phyloP scores from a whole-genome alignment of 2,113 vertebrate species.

The Myotis brandtii region DNA sequence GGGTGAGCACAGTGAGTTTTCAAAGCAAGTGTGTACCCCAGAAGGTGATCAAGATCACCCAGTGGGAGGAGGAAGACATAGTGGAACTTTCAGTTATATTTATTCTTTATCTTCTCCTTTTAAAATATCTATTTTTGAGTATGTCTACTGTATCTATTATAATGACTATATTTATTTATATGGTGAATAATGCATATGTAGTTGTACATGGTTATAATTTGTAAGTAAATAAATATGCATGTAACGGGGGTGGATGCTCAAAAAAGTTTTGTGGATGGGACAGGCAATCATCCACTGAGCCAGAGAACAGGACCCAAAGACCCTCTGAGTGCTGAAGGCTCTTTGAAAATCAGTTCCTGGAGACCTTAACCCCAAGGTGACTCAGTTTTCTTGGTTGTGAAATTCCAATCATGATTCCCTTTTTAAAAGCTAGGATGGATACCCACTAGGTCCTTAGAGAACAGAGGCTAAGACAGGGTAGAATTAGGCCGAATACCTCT shows the following conservation, averaged over 20 bases:
- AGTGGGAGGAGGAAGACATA: background rate
- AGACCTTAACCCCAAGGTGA: background rate
- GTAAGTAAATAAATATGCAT: constrained; percentile 70
- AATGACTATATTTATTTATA: constrained; percentile 66
- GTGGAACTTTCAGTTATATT: background rate
- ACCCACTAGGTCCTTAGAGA: background rate
- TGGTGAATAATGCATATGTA: constrained; percentile 45
- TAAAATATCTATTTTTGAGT: constrained; percentile 55
- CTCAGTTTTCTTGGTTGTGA: constrained; percentile 33
- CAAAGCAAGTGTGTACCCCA: background rate
- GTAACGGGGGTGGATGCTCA: background rate
- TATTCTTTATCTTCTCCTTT: constrained; percentile 7
- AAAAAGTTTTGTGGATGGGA: background rate
- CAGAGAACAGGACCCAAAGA: background rate
- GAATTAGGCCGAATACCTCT: background rate
- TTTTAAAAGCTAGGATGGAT: background rate
- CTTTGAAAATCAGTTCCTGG: background rate
- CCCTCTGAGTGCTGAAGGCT: background rate
- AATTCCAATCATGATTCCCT: background rate
- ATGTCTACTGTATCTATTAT: constrained; percentile 59
- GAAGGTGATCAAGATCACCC: background rate
- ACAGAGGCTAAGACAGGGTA: background rate
- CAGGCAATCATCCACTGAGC: background rate
- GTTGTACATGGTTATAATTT: constrained; percentile 57
- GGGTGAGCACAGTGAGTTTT: background rate